Base-by-base conservation (phyloP, 2,113 vertebrate species). In the Sapajus apella region DNA sequence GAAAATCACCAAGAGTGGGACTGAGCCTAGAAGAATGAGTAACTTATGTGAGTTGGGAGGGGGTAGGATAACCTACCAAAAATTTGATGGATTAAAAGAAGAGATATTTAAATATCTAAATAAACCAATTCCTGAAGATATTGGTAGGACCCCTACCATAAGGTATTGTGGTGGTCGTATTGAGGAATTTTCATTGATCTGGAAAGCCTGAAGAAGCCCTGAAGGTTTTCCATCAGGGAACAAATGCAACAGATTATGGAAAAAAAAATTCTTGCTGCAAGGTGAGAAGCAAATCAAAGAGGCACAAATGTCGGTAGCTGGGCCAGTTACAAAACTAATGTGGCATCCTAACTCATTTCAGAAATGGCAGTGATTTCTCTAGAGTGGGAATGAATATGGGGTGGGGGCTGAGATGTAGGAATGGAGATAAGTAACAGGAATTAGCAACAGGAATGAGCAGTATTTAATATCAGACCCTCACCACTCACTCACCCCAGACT, bases 101-200 rank as follows among this genome's bases (percentile, higher is more conserved):
- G 3, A 56, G 9, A 70, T 16, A 55, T 6, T 32, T 64, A 32
- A 64, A 6, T 10, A 61, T 9, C 32, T 20, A 94, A 86, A 76
- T 2, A n/a, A 85, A 55, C 1, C 27, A 70, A 66, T 66, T 14
- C 35, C n/a, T 73, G 23, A 30, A 84, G 40, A 80, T 40, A 3
- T 3, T 13, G 7, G 17, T 4, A 77, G 18, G 6, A 2, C 0
- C 7, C 45, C 43, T 45, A 68, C 8, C 21, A 0, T 40, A 72
- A 58, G 4, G 0, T 47, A 58, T 35, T 27, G 30, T 5, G 17
- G 2, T 6, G 7, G 1, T 76, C n/a, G 56, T 6, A 13, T 3
- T 55, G 40, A 50, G 4, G 25, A 76, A 12, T 76, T 58, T 77
- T 30, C 21, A 32, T 17, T 92, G 64, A 35, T 50, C 35, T 43